These are phyloP conservation scores for Ceraclea dissimilis DNA, from an alignment of 2,888 invertebrate species.

Conservation along the genomic window DNA sequence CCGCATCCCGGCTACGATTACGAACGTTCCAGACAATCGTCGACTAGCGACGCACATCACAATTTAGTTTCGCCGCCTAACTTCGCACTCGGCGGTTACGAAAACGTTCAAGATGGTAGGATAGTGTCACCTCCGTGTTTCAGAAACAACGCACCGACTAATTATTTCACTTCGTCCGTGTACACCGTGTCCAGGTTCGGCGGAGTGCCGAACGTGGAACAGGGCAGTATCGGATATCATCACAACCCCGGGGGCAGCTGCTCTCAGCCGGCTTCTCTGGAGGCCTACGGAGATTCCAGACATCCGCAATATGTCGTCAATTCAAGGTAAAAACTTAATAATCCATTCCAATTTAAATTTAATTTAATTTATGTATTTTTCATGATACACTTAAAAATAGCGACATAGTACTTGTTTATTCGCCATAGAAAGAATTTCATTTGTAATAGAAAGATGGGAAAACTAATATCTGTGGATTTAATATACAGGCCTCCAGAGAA, in stretches of 20 bases:
- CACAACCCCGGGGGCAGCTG: conserved; percentile 40
- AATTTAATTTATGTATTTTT: not conserved
- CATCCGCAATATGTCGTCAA: conserved; percentile 34
- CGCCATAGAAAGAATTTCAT: too few relatives aligned
- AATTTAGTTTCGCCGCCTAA: conserved; percentile 14
- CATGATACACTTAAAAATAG: too few relatives aligned
- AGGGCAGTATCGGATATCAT: conserved; percentile 16
- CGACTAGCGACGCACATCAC: conserved; percentile 10
- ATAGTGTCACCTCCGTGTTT: conserved; percentile 19
- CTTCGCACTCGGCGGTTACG: conserved; percentile 8
- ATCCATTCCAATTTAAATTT: too few relatives aligned
- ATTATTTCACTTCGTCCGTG: conserved; percentile 23
- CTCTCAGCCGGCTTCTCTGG: conserved; percentile 45
- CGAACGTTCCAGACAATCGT: conserved; percentile 12
- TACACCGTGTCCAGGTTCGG: conserved; percentile 22
- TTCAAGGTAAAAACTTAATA: too few relatives aligned
- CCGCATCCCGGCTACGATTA: not conserved
- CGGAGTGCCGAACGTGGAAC: not conserved
- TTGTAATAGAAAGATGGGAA: too few relatives aligned
- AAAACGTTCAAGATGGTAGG: conserved; percentile 10
- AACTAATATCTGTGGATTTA: too few relatives aligned
- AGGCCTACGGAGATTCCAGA: conserved; percentile 35
- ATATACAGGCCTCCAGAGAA: conserved; percentile 20
- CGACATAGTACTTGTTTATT: too few relatives aligned
- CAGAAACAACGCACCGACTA: conserved; percentile 21